These are phyloP conservation scores for Artemia franciscana DNA, from an alignment of 1,140 invertebrate species.

Conservation along the genomic window DNA sequence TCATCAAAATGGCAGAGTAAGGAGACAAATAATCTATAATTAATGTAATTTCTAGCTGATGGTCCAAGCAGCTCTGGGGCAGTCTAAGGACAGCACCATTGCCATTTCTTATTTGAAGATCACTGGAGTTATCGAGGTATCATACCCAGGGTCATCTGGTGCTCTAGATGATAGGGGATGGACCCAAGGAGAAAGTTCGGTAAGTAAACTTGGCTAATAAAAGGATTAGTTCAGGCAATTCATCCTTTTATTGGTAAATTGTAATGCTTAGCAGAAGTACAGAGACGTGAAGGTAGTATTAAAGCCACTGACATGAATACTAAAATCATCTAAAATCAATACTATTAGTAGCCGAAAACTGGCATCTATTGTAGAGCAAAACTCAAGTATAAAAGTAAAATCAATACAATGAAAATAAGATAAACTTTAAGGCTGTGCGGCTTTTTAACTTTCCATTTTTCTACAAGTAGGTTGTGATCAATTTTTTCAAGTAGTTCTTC, in stretches of 20 bases:
- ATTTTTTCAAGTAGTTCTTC: too few relatives aligned
- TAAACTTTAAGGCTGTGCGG: too few relatives aligned
- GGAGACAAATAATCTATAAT: too few relatives aligned
- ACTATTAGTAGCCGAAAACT: too few relatives aligned
- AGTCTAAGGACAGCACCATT: not conserved
- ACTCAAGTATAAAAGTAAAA: not conserved
- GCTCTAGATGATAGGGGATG: not conserved
- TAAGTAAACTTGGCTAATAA: not conserved
- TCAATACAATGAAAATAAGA: too few relatives aligned
- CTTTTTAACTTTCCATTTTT: too few relatives aligned
- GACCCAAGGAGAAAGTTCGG: not conserved
- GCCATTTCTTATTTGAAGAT: not conserved
- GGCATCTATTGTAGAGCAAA: not conserved
- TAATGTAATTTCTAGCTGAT: not conserved
- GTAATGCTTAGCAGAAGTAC: not conserved
- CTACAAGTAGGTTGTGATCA: too few relatives aligned
- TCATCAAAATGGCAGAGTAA: too few relatives aligned
- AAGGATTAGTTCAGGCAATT: not conserved
- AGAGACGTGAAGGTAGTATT: too few relatives aligned
- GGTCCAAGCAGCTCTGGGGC: not conserved
- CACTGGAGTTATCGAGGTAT: not conserved
- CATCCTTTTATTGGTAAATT: not conserved
- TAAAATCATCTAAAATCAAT: too few relatives aligned
- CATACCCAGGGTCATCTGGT: not conserved
- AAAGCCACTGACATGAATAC: too few relatives aligned